Evolutionary conservation across 1,140 invertebrate genomes (phyloP).

Genomic region (Drosophila guanche): DNA sequence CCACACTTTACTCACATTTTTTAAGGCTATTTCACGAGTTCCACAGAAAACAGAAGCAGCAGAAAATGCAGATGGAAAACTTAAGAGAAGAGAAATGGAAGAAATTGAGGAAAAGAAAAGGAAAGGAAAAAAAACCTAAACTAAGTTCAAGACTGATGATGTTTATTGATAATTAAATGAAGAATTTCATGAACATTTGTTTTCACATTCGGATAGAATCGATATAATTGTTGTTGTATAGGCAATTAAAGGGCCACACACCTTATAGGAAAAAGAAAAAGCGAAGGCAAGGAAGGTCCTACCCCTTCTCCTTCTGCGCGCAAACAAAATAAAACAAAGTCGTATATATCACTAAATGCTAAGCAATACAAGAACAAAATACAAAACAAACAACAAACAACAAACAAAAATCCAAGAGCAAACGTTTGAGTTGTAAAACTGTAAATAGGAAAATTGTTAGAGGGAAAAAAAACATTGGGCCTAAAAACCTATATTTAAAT

Average conservation of each 20-base stretch:
- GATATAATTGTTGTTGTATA: constrained; percentile 60
- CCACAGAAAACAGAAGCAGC: constrained; percentile 12
- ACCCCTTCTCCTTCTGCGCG: background rate
- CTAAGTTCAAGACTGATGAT: constrained; percentile 83
- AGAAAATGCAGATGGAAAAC: constrained; percentile 10
- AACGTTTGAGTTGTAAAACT: constrained; percentile 44
- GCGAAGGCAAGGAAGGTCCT: background rate
- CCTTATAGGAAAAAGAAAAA: background rate
- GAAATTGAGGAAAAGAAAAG: constrained; percentile 15
- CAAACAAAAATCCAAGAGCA: constrained; percentile 31
- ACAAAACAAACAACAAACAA: constrained; percentile 30
- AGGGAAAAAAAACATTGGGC: constrained; percentile 2
- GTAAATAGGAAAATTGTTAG: constrained; percentile 52
- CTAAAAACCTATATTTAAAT: constrained; percentile 12
- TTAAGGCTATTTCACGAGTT: constrained; percentile 8
- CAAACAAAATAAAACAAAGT: constrained; percentile 12
- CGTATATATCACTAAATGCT: constrained; percentile 72
- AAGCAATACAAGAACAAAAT: constrained; percentile 43
- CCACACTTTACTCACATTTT: constrained; percentile 15
- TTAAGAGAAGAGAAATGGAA: constrained; percentile 11
- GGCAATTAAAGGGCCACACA: constrained; percentile 19
- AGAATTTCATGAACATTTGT: constrained; percentile 41
- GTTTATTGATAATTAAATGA: constrained; percentile 79
- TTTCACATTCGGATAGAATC: constrained; percentile 68
- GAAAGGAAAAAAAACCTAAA: constrained; percentile 59